Percentiles rank a stretch among this genome's conserved stretches.
These are phyloP conservation scores for Sinodicranocentrus sp. DNA, from an alignment of 2,888 invertebrate species.

Conservation along the genomic window DNA sequence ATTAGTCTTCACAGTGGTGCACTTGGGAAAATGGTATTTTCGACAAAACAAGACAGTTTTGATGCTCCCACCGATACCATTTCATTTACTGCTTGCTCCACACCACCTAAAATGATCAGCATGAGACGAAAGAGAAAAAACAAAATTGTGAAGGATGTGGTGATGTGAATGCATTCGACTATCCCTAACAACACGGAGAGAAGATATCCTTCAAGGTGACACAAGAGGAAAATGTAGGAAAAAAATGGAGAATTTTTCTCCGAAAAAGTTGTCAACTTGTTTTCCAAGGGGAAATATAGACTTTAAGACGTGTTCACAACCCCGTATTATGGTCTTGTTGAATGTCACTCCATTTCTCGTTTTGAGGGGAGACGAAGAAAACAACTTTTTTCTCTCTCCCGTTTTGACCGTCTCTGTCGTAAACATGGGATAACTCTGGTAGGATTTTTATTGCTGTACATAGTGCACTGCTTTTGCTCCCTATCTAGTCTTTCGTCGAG, in stretches of 20 bases:
- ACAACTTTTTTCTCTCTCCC: not conserved
- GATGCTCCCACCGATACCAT: not conserved
- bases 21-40: constrained; percentile 24
- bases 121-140: not conserved
- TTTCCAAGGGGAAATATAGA: constrained; percentile 20
- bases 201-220: constrained; percentile 42
- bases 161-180: not conserved
- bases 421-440: constrained; percentile 32
- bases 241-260: not conserved
- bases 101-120: not conserved
- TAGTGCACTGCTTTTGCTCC: not conserved
- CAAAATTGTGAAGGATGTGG: constrained; percentile 1
- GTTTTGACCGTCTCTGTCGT: constrained; percentile 8
- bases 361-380: not conserved
- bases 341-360: constrained; percentile 26
- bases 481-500: constrained; percentile 1
- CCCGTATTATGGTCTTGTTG: constrained; percentile 37
- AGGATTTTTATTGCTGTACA: constrained; percentile 39
- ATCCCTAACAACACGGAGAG: not conserved
- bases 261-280: constrained; percentile 48
- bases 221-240: not conserved
- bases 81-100: not conserved
- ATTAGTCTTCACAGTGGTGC: constrained; percentile 17
- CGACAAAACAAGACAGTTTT: not conserved
- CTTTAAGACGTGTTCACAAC: constrained; percentile 31